Conservation (phyloP, 2,888 invertebrate genomes). For the Trachelus iudaicus region DNA sequence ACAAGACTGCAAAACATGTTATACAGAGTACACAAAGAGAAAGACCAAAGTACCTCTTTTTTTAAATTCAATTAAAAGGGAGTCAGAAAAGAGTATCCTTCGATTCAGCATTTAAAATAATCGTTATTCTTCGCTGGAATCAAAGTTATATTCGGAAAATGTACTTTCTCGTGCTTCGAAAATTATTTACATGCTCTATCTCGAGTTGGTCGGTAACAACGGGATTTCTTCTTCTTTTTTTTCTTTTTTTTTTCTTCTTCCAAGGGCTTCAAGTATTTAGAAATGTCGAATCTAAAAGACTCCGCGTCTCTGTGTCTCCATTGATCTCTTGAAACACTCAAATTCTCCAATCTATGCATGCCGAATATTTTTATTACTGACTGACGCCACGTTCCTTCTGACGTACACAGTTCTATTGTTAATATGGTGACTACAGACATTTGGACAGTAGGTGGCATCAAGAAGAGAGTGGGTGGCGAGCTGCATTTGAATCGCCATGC, state of each 20-base stretch:
- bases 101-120: neutral
- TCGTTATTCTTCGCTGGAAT: neutral
- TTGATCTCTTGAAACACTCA: neutral
- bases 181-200: neutral
- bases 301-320: neutral
- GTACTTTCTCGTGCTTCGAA: neutral
- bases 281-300: neutral
- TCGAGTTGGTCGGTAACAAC: neutral
- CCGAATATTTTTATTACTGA: constrained; percentile 12
- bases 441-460: constrained; percentile 71
- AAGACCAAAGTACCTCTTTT: neutral
- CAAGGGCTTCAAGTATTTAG: neutral
- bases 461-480: constrained; percentile 69
- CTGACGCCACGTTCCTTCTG: constrained; percentile 14
- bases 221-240: neutral
- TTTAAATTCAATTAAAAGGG: neutral
- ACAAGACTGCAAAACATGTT: neutral
- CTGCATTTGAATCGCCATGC: constrained; percentile 71
- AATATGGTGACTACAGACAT: constrained; percentile 65
- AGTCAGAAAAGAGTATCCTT: neutral
- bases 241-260: neutral
- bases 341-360: neutral
- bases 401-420: constrained; percentile 11
- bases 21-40: neutral
- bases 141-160: neutral